phyloP scores from a whole-genome alignment of 2,888 invertebrate species.

The Habroteleia sp. region DNA sequence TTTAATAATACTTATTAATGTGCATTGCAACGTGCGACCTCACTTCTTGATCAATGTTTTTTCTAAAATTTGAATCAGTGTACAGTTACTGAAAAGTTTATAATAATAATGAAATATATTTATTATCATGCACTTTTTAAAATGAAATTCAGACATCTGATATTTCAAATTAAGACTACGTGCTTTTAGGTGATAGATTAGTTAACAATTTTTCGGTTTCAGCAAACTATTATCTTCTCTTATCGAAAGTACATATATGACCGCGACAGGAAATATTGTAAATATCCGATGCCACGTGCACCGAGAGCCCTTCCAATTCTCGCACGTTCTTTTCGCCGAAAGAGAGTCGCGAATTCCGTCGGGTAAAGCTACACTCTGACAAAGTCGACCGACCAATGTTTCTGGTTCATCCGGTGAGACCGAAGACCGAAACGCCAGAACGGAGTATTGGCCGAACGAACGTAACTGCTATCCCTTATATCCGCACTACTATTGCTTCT shows the following conservation, averaged over 20 bases:
- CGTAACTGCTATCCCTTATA: constrained; percentile 43
- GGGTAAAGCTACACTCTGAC: constrained; percentile 30
- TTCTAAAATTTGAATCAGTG: no score
- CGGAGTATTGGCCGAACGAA: constrained; percentile 27
- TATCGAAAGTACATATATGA: constrained; percentile 15
- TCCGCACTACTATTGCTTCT: constrained; percentile 17
- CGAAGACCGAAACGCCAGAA: constrained; percentile 19
- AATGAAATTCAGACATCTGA: no score
- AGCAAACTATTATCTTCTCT: constrained; percentile 25
- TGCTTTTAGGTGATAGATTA: constrained; percentile 13
- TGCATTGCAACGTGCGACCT: no score
- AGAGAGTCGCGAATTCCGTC: constrained; percentile 26
- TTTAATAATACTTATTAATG: no score
- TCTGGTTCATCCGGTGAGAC: constrained; percentile 39
- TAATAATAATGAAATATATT: no score
- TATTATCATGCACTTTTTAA: no score
- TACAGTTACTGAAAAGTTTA: no score
- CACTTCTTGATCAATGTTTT: no score
- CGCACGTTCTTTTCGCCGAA: constrained; percentile 19
- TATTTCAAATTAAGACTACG: no score
- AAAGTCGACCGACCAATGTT: constrained; percentile 41
- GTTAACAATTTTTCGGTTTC: constrained; percentile 20
- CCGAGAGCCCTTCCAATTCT: constrained; percentile 28
- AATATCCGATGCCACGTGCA: constrained; percentile 37
- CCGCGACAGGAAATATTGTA: constrained; percentile 30